Evolutionary conservation across 2,888 invertebrate genomes (phyloP).

Genomic region (Caenorhabditis plicata): DNA sequence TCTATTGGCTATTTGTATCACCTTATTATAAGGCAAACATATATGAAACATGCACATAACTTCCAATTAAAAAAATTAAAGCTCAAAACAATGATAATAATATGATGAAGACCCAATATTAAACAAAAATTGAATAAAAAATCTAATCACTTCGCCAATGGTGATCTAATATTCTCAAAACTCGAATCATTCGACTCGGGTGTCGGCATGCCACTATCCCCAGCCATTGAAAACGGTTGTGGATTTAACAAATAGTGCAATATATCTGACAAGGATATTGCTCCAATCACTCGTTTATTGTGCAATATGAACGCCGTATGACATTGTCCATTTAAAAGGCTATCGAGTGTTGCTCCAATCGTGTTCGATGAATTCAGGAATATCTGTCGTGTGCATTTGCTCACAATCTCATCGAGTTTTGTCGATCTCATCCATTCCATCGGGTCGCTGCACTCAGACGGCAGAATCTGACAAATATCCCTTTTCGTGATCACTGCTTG

Average conservation of each 20-base stretch:
- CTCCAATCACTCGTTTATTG: slow-evolving; percentile 24
- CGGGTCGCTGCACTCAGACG: background rate
- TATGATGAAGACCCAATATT: too few species aligned
- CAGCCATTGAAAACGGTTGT: slow-evolving; percentile 8
- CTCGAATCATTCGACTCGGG: slow-evolving; percentile 2
- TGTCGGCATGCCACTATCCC: slow-evolving; percentile 5
- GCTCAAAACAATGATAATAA: background rate
- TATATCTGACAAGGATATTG: slow-evolving; percentile 28
- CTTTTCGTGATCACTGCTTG: slow-evolving; percentile 27
- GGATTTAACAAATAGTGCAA: slow-evolving; percentile 13
- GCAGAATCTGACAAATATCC: slow-evolving; percentile 23
- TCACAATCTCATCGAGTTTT: slow-evolving; percentile 14
- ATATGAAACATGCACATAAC: too few species aligned
- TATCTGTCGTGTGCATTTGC: slow-evolving; percentile 9
- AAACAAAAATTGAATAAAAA: too few species aligned
- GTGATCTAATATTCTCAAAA: slow-evolving; percentile 1
- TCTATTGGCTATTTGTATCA: too few species aligned
- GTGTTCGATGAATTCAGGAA: slow-evolving; percentile 14
- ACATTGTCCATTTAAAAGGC: slow-evolving; percentile 4
- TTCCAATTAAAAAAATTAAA: background rate
- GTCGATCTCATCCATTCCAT: slow-evolving; percentile 16
- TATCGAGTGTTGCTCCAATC: slow-evolving; percentile 18
- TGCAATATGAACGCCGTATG: slow-evolving; percentile 26
- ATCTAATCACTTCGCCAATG: too few species aligned
- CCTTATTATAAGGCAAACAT: too few species aligned